Conservation (phyloP, 2,113 vertebrate genomes). For the Craseonycteris thonglongyai region DNA sequence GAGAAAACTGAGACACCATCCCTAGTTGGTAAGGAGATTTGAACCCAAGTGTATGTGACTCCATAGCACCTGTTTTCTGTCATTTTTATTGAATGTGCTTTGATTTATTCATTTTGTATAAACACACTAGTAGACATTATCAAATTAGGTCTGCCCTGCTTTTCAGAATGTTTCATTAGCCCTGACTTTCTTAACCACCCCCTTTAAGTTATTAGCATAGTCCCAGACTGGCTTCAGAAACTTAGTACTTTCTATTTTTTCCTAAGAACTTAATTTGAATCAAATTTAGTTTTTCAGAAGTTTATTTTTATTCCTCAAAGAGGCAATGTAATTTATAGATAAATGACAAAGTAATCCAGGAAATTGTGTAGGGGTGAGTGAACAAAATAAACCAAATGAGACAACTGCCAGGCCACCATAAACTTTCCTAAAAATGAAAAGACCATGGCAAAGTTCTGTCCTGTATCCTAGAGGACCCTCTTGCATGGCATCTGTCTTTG, state of each 20-base stretch:
- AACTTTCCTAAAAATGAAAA: not conserved
- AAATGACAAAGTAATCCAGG: not conserved
- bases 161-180: not conserved
- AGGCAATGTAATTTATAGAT: not conserved
- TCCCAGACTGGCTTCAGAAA: not conserved
- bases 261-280: conserved; percentile 10
- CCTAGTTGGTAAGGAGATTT: not conserved
- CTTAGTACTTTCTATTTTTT: not conserved
- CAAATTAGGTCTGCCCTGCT: not conserved
- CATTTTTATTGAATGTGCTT: not conserved
- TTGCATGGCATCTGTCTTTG: not conserved
- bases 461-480: accelerated
- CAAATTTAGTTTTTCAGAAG: not conserved
- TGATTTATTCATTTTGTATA: not conserved
- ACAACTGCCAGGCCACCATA: not conserved
- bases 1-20: not conserved
- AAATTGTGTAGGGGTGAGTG: not conserved
- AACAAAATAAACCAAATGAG: not conserved
- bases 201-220: not conserved
- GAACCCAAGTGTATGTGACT: not conserved
- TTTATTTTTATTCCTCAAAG: not conserved
- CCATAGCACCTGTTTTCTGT: not conserved
- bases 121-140: not conserved
- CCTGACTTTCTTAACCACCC: not conserved
- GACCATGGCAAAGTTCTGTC: not conserved